Base-by-base conservation (phyloP, 2,113 vertebrate genomes). In the Cricetomys ansorgei region DNA sequence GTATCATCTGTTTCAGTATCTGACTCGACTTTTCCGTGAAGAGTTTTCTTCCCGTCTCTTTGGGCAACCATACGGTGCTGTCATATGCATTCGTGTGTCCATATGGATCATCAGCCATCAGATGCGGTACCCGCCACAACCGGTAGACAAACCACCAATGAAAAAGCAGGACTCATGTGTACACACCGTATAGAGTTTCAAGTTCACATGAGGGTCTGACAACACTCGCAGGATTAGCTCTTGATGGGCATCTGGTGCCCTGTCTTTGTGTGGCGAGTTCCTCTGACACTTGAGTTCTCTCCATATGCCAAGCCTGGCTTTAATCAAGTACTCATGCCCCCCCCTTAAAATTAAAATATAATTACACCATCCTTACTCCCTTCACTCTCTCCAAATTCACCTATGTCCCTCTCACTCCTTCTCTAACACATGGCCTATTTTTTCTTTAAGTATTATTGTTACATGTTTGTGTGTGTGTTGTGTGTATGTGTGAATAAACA, bases 121-220 rank as follows among this genome's bases (percentile, higher is more conserved):
- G 37, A 84, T 40, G 37, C 59, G 69, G 31, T 37, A 43, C 40
- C 88, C 34, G 55, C 29, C 21, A 62, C 3, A 53, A 72, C 7
- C 21, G 55, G 9, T 27, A 85, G 31, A 11, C 21, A 45, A 91
- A 79, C 25, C 3, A 69, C 9, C 11, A 12, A 45, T 57, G 25
- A 84, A 94, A 89, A 15, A 76, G 16, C 12, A 88, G n/a, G 84
- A 8, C 40, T 75, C 73, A n/a, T 25, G n/a, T 69, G 69, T 64
- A 91, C 23, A n/a, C 86, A 91, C 77, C 57, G 84, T 48, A 2
- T 3, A 91, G 34, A 43, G 3, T 62, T 94, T 88, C 25, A 55
- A 72, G 62, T 73, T 94, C 73, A 40, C 90, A 73, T 85, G 73
- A 92, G 67, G 7, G 11, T 95, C 48, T 92, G 17, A 83, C 12